These are phyloP conservation scores for Synanthedon myopaeformis DNA, from an alignment of 2,888 invertebrate species.

Conservation along the genomic window DNA sequence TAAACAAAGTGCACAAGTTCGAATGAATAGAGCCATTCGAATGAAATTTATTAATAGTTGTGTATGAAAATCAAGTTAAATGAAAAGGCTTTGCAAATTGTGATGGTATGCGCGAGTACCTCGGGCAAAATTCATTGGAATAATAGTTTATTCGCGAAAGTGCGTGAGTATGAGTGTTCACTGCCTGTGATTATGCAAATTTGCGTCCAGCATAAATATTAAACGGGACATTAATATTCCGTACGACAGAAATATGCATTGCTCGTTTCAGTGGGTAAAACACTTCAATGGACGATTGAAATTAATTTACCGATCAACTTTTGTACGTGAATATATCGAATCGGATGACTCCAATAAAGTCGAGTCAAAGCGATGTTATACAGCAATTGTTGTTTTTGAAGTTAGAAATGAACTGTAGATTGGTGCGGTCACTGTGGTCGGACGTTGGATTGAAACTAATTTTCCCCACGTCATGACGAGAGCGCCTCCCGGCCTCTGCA, in stretches of 20 bases:
- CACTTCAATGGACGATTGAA: constrained; percentile 21
- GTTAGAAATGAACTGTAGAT: constrained; percentile 17
- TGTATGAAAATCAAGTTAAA: background rate
- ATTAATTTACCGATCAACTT: constrained; percentile 7
- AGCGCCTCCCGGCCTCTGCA: constrained; percentile 19
- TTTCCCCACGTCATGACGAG: constrained; percentile 46
- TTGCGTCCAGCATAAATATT: constrained; percentile 66
- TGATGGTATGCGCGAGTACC: constrained; percentile 15
- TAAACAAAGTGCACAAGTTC: too few species aligned
- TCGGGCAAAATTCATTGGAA: constrained; percentile 52
- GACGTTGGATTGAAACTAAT: constrained; percentile 51
- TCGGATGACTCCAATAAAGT: background rate
- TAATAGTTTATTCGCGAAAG: constrained; percentile 49
- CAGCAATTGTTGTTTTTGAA: constrained; percentile 3
- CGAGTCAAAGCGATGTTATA: background rate
- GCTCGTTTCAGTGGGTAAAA: constrained; percentile 48
- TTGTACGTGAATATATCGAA: background rate
- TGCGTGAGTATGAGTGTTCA: constrained; percentile 40
- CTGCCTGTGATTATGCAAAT: constrained; percentile 68
- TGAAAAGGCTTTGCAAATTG: background rate
- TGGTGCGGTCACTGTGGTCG: constrained; percentile 40
- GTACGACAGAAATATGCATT: constrained; percentile 61
- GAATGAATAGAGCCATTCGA: background rate
- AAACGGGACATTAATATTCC: constrained; percentile 68
- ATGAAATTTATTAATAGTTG: background rate